Base-by-base conservation (phyloP, 2,113 vertebrate species). In the Dascyllus trimaculatus region DNA sequence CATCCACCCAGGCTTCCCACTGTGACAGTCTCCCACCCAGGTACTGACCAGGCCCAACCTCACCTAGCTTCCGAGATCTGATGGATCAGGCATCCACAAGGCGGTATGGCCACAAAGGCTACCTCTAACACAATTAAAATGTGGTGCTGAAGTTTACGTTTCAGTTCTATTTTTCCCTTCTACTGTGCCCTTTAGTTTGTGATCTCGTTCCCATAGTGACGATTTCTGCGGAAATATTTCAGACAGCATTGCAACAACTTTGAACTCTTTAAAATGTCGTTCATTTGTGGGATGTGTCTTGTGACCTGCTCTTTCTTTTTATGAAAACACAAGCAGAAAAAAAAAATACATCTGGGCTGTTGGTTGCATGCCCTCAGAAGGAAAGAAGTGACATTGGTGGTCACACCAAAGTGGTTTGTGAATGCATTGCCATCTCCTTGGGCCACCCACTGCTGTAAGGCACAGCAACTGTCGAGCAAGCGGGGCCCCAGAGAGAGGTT, bases 371-470 rank as follows among this genome's bases (percentile, higher is more conserved):
- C 70, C 26, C 80, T 64, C 43, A 25, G 57, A 68, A 68, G 51
- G 70, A 81, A 78, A 32, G n/a, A 65, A 77, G 49, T 56, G 75
- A 82, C 86, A 82, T 72, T 82, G 80, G 54, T 78, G 76, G 77
- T 74, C 72, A 81, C 66, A 75, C 57, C 62, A 38, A 78, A 75
- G 61, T 62, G 67, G 22, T 79, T 87, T 86, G 71, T 83, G 68
- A 86, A 72, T 74, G 63, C 68, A 57, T 40, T 46, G n/a, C 68
- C 74, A 64, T 67, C 68, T 84, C 59, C 49, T 35, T 4, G 38
- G 78, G 63, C 78, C 70, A 49, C 65, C 57, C 62, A 38, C 63
- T n/a, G 60, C 69, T 78, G 51, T 62, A 54, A 84, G 82, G 75
- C 74, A 58, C 10, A 26, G 56, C 48, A 79, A 62, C 64, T 64